These are phyloP conservation scores for Hippopotamyrus pictus DNA, from an alignment of 2,797 vertebrate genomes.

Conservation along the genomic window DNA sequence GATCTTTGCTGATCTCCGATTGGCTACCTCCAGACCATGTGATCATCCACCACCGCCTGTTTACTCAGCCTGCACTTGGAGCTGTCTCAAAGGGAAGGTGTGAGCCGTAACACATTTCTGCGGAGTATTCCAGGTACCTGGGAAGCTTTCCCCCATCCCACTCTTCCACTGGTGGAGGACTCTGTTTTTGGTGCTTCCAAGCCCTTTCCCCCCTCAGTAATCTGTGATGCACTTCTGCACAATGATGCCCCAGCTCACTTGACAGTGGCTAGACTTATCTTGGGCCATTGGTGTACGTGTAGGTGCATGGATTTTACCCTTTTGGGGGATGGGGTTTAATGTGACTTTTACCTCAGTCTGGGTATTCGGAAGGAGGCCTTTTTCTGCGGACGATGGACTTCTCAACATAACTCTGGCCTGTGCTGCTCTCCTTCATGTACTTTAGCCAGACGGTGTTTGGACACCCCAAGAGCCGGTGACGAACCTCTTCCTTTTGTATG, in stretches of 20 bases:
- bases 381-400: conserved; percentile 49
- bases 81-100: neutral
- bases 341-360: conserved; percentile 72
- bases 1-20: conserved; percentile 25
- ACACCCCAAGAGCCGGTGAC: conserved; percentile 42
- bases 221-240: conserved; percentile 43
- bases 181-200: conserved; percentile 42
- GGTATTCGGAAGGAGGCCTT: conserved; percentile 55
- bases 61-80: conserved; percentile 10
- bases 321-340: conserved; percentile 41
- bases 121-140: conserved; percentile 42
- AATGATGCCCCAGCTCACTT: conserved; percentile 34
- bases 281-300: conserved; percentile 51
- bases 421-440: conserved; percentile 49
- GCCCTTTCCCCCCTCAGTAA: conserved; percentile 33
- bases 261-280: conserved; percentile 45
- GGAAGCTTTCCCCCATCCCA: conserved; percentile 35
- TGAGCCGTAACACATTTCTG: conserved; percentile 44
- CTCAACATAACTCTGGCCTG: conserved; percentile 40
- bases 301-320: conserved; percentile 38
- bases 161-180: neutral
- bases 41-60: conserved; percentile 19
- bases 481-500: conserved; percentile 23
- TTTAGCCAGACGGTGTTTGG: conserved; percentile 45
- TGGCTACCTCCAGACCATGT: conserved; percentile 59